phyloP scores from a whole-genome alignment of 1,140 invertebrate species.

The Caenorhabditis brenneri region DNA sequence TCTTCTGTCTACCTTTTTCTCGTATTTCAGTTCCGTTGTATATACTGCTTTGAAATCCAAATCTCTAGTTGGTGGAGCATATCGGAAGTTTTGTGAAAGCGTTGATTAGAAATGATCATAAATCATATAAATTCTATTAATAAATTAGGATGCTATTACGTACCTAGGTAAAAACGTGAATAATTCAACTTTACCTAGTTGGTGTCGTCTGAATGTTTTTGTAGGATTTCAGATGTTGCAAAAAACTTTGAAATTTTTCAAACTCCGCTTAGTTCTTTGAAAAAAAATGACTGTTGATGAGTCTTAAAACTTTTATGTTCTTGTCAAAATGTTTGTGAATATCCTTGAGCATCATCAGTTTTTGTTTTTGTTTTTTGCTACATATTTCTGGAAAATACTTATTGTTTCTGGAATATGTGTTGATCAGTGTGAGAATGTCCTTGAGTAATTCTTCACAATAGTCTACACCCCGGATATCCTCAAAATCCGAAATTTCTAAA shows the following conservation, averaged over 20 bases:
- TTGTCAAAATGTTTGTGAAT: too few species aligned
- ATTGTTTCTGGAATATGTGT: neutral
- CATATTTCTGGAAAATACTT: neutral
- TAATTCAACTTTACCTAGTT: conserved; percentile 1
- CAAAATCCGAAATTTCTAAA: neutral
- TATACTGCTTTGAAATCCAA: neutral
- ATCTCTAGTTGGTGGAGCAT: neutral
- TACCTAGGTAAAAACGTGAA: conserved; percentile 18
- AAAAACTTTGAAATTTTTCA: too few species aligned
- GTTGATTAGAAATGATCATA: conserved; percentile 16
- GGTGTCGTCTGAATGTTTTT: too few species aligned
- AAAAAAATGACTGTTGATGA: neutral
- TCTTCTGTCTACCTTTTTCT: too few species aligned
- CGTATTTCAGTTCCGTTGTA: too few species aligned
- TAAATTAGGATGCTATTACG: neutral
- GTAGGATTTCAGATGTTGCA: too few species aligned
- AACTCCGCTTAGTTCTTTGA: too few species aligned
- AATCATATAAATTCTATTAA: neutral
- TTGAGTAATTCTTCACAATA: neutral
- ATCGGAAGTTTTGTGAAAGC: neutral
- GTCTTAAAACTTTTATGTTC: neutral
- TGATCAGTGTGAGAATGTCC: neutral
- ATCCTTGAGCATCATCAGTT: too few species aligned
- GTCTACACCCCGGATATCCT: neutral
- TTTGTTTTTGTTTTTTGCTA: neutral